Evolutionary conservation across 1,140 invertebrate species (phyloP), one percentile per base, ranked within the genome.

Genomic region (Euura lappo): DNA sequence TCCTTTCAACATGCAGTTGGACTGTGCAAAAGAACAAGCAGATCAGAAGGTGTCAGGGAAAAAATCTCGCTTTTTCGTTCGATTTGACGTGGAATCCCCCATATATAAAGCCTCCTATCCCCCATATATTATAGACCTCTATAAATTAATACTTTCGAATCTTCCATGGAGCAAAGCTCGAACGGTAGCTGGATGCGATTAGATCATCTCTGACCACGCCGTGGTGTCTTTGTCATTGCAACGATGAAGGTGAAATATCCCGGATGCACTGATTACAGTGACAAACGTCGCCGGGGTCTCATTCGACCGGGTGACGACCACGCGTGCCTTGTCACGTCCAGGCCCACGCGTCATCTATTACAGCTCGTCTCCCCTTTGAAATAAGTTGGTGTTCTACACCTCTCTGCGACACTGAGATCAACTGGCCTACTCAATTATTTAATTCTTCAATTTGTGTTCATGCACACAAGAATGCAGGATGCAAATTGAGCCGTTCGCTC

Each of bases 261-360:
- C 51, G 51, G 51, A 60, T 60, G 51, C 8, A 60, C 8, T 60
- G 51, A 60, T 60, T 60, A 60, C 51, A 60, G 13, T n/a, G 3
- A 60, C 8, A n/a, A 81, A 83, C 66, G 66, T 66, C n/a, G 68
- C 69, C 68, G 69, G 10, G 71, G 68, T 60, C 69, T 67, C 68
- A 10, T 68, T 68, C 28, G 42, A 8, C 75, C 45, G 73, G 70
- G 70, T 47, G 72, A 82, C 75, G 75, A 83, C 81, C 80, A 83
- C 81, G 81, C 80, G 79, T 77, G 78, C 80, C 78, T 77, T 80
- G 78, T 77, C 77, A 72, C 28, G 28, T 28, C 28, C 28, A 68
- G 46, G 77, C 81, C 81, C 81, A 82, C 81, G 78, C 81, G 80
- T 78, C 79, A 80, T 79, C 79, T 72, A 83, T 83, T 83, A 80